Evolutionary conservation across 2,797 vertebrate genomes (phyloP), one percentile per base, ranked within the genome.

Genomic region (Vireo griseus): DNA sequence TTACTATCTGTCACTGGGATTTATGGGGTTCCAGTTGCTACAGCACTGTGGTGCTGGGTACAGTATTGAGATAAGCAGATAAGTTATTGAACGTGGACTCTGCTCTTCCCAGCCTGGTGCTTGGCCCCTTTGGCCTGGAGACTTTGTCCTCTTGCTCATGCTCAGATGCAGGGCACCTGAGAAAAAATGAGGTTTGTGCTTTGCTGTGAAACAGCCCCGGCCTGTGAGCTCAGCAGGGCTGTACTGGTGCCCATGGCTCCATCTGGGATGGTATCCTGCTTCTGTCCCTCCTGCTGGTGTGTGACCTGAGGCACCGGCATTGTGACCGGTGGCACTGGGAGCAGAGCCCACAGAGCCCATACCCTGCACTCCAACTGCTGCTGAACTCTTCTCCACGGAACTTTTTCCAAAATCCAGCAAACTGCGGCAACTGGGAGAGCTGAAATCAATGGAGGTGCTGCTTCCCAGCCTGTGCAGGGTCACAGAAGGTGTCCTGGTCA

Each of bases 1-100:
- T 91, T 89, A 66, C 94, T 93, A 7, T 88, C 86, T 92, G 75
- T 59, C 75, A 62, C 22, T 62, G 68, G 69, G 66, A 81, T 95
- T 95, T 95, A 95, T 57, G 92, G 88, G 58, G 82, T 54, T 94
- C 92, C 68, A 91, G 19, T 63, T 8, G 11, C 72, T 72, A 13
- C 54, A 83, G 87, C 35, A 57, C 88, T 15, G 2, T 69, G 80
- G 85, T 31, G 3, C 82, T 73, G 78, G 55, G 62, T 73, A 88
- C 69, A 73, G 33, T 51, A 92, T 13, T 50, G 55, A 94, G 96
- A 96, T 92, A 96, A 96, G 69, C 59, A 76, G 58, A 42, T 42
- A 90, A 76, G 33, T 73, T 57, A 84, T 6, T 45, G 62, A 79
- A 57, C 0, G 0, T 24, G 79, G 89, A 90, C 90, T 88, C 85